Evolutionary conservation across 2,113 vertebrate genomes (phyloP).

Genomic region (Mesocricetus auratus): DNA sequence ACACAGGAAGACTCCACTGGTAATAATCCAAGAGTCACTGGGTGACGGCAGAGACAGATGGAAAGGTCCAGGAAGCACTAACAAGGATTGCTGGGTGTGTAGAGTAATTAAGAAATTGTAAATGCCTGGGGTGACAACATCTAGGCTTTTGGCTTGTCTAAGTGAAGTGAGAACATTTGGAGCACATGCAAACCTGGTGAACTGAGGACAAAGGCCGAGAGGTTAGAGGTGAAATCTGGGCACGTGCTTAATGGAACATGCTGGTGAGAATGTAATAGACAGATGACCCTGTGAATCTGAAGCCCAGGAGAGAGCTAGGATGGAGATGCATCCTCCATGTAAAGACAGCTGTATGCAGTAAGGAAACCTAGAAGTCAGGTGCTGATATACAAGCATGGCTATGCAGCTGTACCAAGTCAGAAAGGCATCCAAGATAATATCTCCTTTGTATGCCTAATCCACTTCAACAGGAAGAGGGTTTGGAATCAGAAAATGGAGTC

Average conservation of each 20-base stretch:
- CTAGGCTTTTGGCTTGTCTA: not conserved
- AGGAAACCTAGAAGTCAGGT: not conserved
- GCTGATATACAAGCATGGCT: not conserved
- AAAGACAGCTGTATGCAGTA: not conserved
- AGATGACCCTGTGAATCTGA: not conserved
- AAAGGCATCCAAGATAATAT: not conserved
- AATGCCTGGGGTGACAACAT: not conserved
- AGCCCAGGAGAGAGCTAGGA: not conserved
- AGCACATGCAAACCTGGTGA: not conserved
- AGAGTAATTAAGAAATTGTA: not conserved
- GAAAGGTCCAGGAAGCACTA: not conserved
- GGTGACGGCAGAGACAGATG: not conserved
- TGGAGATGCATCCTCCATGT: not conserved
- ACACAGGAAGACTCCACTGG: not conserved
- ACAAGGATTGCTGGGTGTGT: conserved; percentile 1
- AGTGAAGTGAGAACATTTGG: not conserved
- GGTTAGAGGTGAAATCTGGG: not conserved
- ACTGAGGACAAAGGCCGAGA: not conserved
- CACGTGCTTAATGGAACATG: not conserved
- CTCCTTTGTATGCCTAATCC: not conserved
- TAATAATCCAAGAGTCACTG: not conserved
- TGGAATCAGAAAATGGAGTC: conserved; percentile 4
- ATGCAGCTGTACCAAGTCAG: not conserved
- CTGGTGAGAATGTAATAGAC: not conserved
- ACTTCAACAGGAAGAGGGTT: not conserved